Conservation (phyloP, 2,888 invertebrate genomes). For the Psylliodes chrysocephalus region DNA sequence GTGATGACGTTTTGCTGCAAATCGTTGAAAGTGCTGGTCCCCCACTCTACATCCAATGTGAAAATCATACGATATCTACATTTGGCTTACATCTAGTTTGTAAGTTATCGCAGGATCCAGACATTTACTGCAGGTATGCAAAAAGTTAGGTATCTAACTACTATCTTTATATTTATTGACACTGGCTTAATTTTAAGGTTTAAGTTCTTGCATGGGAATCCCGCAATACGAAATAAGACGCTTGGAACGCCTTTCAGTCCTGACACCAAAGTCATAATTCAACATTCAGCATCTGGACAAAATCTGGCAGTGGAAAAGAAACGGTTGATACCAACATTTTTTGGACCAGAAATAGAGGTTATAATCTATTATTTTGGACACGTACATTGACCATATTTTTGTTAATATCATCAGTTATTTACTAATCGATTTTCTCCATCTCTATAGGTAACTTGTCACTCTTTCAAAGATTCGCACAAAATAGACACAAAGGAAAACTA, state of each 20-base stretch:
- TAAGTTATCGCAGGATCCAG: slow-evolving; percentile 56
- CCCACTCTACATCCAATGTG: slow-evolving; percentile 59
- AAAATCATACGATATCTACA: slow-evolving; percentile 57
- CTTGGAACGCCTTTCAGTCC: slow-evolving; percentile 55
- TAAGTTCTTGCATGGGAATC: slow-evolving; percentile 59
- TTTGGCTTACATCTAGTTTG: slow-evolving; percentile 54
- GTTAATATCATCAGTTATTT: too few relatives aligned
- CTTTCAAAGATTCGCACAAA: slow-evolving; percentile 52
- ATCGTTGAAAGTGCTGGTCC: slow-evolving; percentile 51
- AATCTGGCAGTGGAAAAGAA: slow-evolving; percentile 57
- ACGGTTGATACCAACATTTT: slow-evolving; percentile 60
- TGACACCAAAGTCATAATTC: slow-evolving; percentile 56
- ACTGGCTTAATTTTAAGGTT: slow-evolving; percentile 50
- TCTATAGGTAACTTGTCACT: slow-evolving; percentile 51
- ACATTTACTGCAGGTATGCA: slow-evolving; percentile 57
- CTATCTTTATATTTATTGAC: too few relatives aligned
- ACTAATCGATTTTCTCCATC: too few relatives aligned
- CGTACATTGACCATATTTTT: too few relatives aligned
- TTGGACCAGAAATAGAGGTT: slow-evolving; percentile 53
- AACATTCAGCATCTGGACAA: slow-evolving; percentile 60
- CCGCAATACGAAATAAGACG: slow-evolving; percentile 54
- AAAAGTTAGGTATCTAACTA: too few relatives aligned
- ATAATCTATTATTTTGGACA: too few relatives aligned
- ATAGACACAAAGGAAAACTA: slow-evolving; percentile 58
- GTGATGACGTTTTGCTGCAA: slow-evolving; percentile 58